These are phyloP conservation scores for Osmoderma eremita DNA, from an alignment of 2,888 invertebrate genomes.

Conservation along the genomic window DNA sequence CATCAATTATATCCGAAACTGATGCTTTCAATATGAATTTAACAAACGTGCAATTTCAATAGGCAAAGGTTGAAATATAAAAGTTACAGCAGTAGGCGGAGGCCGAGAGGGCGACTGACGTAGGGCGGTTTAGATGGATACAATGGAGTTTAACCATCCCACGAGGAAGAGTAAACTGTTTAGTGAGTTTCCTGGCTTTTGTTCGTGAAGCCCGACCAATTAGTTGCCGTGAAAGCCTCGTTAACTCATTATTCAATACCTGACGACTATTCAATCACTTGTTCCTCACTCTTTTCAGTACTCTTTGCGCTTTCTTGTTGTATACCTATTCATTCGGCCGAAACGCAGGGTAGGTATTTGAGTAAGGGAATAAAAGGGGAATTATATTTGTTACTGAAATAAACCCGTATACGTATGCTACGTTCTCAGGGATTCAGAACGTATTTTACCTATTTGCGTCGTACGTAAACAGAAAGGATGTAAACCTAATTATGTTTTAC, in stretches of 20 bases:
- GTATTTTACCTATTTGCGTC: not conserved
- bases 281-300: conserved; percentile 54
- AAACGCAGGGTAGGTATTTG: conserved; percentile 19
- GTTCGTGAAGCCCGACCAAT: conserved; percentile 57
- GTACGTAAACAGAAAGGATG: not conserved
- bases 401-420: conserved; percentile 8
- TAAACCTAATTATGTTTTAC: not conserved
- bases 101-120: conserved; percentile 15
- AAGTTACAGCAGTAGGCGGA: conserved; percentile 4
- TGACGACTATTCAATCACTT: conserved; percentile 56
- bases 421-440: not conserved
- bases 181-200: conserved; percentile 56
- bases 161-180: conserved; percentile 52
- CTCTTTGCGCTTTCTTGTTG: conserved; percentile 46
- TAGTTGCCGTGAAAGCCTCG: conserved; percentile 57
- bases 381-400: conserved; percentile 33
- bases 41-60: conserved; percentile 43
- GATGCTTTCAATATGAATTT: conserved; percentile 36
- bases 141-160: conserved; percentile 43
- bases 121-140: conserved; percentile 36
- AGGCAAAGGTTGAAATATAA: conserved; percentile 39
- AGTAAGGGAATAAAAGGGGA: conserved; percentile 30
- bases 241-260: conserved; percentile 57
- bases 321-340: conserved; percentile 33
- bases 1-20: conserved; percentile 38